Base-by-base conservation (phyloP, 2,888 invertebrate species). In the Erannis defoliaria region DNA sequence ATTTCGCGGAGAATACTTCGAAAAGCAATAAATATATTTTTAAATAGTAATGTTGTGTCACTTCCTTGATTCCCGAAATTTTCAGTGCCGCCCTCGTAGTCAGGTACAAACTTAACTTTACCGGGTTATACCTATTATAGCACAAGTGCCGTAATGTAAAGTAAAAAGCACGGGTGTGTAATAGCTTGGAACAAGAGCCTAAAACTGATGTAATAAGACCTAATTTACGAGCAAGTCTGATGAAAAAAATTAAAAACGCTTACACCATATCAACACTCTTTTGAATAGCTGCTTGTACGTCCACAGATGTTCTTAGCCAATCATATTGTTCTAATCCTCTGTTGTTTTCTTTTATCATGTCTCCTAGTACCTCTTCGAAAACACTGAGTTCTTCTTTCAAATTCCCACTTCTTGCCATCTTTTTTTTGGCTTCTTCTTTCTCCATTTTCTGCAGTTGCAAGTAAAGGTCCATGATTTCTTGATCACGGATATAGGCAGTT, bases 251-350 rank as follows among this genome's bases (percentile, higher is more conserved):
- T 8, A 37, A 29, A 29, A 18, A 0, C 50, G 81, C 90, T 89
- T 77, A 92, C 91, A 62, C 75, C 8, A 90, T 61, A 14, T 73
- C 66, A 2, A 71, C 59, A 4, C 90, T 55, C 66, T 86, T 90
- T 0, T 66, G 53, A 6, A 89, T 57, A 0, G 83, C 85, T 0
- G 86, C 70, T 45, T 78, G 78, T 16, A 90, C 69, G 29, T 89
- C 82, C 0, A 91, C 86, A 0, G 89, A 76, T 0, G 85, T 82
- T 0, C 75, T 71, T 3, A 91, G 63, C 91, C 91, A 92, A 64
- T 86, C 80, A 33, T 87, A 92, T 29, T 81, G 69, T 0, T 66
- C 50, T 2, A 91, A 70, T 0, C 71, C 78, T 10, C 70, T 72
- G 29, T 75, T 78, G 10, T 86, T 70, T 16, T 63, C 60, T 0